Evolutionary conservation across 2,113 vertebrate species (phyloP).

Genomic region (Phocoena sinus): DNA sequence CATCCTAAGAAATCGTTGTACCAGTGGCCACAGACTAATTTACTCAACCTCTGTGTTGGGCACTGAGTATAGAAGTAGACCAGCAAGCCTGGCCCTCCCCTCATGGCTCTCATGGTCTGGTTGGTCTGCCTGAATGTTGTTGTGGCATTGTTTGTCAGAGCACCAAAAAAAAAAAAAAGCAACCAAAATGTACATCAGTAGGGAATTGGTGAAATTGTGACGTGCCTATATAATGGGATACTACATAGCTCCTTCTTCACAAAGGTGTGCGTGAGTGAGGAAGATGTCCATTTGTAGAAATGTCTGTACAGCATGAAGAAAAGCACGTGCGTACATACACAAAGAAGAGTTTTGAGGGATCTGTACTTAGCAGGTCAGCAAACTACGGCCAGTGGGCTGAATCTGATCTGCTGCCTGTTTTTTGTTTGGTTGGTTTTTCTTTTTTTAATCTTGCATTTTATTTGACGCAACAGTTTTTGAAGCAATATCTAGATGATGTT

Average conservation of each 20-base stretch:
- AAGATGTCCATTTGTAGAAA: neutral
- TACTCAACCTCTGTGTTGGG: neutral
- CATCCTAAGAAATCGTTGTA: neutral
- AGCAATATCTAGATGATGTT: neutral
- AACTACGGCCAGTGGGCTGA: neutral
- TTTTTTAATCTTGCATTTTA: neutral
- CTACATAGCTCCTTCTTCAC: neutral
- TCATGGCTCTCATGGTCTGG: rapidly evolving
- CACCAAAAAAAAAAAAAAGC: neutral
- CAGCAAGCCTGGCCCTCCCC: neutral
- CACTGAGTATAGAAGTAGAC: neutral
- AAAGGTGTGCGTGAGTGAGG: neutral
- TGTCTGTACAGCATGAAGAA: neutral
- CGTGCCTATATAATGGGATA: rapidly evolving
- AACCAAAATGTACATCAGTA: no score
- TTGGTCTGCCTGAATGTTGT: neutral
- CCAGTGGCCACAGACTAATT: neutral
- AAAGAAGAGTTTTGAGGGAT: neutral
- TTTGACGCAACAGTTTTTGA: neutral
- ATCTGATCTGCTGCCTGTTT: neutral
- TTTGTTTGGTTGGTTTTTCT: neutral
- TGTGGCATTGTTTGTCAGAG: neutral
- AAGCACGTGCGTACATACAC: rapidly evolving
- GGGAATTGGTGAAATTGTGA: neutral
- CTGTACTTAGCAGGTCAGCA: neutral